A percentile compares a stretch with the other conserved stretches of the same genome.
Evolutionary conservation across 2,113 vertebrate species (phyloP).

Genomic region (Fregetta grallaria): DNA sequence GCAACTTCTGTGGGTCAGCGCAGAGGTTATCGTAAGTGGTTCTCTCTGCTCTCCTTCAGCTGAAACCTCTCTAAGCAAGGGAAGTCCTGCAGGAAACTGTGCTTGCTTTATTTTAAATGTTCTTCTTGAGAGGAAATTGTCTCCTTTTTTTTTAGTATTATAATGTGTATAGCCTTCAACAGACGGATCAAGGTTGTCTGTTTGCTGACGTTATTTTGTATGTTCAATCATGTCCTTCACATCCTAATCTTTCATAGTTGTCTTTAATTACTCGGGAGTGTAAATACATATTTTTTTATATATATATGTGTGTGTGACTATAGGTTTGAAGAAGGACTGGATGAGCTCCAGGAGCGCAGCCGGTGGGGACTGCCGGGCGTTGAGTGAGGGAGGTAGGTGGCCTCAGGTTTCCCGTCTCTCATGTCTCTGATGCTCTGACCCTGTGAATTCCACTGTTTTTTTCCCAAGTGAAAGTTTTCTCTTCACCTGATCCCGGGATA

Average conservation of each 20-base stretch:
- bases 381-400: not conserved
- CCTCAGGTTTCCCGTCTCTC: not conserved
- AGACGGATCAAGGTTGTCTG: not conserved
- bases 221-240: not conserved
- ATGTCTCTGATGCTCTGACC: not conserved
- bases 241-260: not conserved
- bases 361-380: not conserved
- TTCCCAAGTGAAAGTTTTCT: conserved; percentile 45
- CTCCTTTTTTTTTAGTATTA: not conserved
- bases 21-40: not conserved
- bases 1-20: not conserved
- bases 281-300: not conserved
- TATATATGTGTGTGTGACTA: not conserved
- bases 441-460: not conserved
- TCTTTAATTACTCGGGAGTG: not conserved
- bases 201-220: not conserved
- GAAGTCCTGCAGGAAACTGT: not conserved
- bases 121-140: not conserved
- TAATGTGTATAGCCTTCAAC: not conserved
- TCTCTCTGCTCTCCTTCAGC: not conserved
- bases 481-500: conserved; percentile 19
- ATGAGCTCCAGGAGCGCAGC: not conserved
- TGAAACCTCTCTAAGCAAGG: not conserved
- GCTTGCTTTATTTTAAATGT: not conserved
- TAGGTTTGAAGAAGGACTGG: not conserved